These are phyloP conservation scores for Ptycholaimellus sp. DNA, from an alignment of 2,888 invertebrate genomes.

Conservation along the genomic window DNA sequence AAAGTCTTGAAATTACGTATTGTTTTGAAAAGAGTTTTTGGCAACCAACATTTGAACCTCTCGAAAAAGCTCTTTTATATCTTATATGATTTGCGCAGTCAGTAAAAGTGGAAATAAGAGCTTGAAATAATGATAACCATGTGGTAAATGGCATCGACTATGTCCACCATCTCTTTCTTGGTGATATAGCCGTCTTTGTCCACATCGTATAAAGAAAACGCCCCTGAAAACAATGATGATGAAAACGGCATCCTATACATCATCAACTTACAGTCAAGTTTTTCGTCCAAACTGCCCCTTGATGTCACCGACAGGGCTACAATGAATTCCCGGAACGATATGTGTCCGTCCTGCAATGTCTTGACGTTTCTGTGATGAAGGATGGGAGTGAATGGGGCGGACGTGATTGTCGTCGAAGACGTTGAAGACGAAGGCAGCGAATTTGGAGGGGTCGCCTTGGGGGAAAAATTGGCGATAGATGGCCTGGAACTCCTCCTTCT, in stretches of 20 bases:
- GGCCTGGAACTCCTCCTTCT: conserved; percentile 25
- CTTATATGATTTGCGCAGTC: too few relatives aligned
- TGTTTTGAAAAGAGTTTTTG: too few relatives aligned
- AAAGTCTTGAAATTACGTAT: too few relatives aligned
- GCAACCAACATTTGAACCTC: too few relatives aligned
- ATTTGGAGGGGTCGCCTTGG: conserved; percentile 94
- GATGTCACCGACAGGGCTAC: conserved; percentile 25
- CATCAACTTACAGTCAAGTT: conserved; percentile 18
- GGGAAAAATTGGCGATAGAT: conserved; percentile 92
- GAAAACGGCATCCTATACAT: neutral
- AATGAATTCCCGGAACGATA: conserved; percentile 23
- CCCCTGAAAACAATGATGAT: conserved; percentile 24
- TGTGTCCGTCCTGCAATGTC: conserved; percentile 18
- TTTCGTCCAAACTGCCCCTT: conserved; percentile 24
- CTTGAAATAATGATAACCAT: too few relatives aligned
- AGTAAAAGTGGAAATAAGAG: too few relatives aligned
- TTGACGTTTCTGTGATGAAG: neutral
- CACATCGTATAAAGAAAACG: conserved; percentile 32
- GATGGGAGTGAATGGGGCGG: conserved; percentile 32
- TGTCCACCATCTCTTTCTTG: conserved; percentile 28
- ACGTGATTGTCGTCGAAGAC: conserved; percentile 96
- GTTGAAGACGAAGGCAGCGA: conserved; percentile 85
- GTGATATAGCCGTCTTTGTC: conserved; percentile 33
- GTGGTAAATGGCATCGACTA: conserved; percentile 31
- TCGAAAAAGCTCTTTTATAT: too few relatives aligned